These are phyloP conservation scores for Silvanus unidentatus DNA, from an alignment of 2,888 invertebrate genomes.

Conservation along the genomic window DNA sequence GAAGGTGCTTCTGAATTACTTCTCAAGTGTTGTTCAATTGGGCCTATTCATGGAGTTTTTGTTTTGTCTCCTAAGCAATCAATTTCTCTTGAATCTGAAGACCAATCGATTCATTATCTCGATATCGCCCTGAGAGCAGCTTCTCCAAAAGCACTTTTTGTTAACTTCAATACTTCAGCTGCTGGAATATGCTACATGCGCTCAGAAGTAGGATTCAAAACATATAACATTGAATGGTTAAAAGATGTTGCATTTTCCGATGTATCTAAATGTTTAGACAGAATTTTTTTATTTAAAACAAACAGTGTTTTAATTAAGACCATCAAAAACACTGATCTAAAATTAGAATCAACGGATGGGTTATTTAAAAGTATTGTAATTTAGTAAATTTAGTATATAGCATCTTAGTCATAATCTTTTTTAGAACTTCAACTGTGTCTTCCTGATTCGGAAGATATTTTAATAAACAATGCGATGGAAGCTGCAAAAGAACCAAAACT, in stretches of 20 bases:
- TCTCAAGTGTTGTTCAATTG: conserved; percentile 31
- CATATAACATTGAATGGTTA: conserved; percentile 38
- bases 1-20: conserved; percentile 30
- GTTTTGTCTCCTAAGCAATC: conserved; percentile 32
- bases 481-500: conserved; percentile 35
- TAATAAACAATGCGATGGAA: conserved; percentile 26
- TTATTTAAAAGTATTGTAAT: conserved; percentile 37
- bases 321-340: conserved; percentile 30
- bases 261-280: conserved; percentile 34
- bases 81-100: conserved; percentile 28
- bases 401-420: neutral
- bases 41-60: conserved; percentile 38
- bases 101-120: conserved; percentile 37
- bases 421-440: conserved; percentile 35
- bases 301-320: conserved; percentile 36
- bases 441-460: conserved; percentile 34
- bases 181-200: conserved; percentile 36
- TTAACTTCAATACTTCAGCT: conserved; percentile 36
- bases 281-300: conserved; percentile 32
- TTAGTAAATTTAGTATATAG: no score
- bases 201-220: conserved; percentile 36
- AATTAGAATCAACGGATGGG: conserved; percentile 36
- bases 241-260: conserved; percentile 33
- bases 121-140: conserved; percentile 37
- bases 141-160: conserved; percentile 39